These are phyloP conservation scores for Galerucella calmariensis DNA, from an alignment of 2,888 invertebrate genomes.

Conservation along the genomic window DNA sequence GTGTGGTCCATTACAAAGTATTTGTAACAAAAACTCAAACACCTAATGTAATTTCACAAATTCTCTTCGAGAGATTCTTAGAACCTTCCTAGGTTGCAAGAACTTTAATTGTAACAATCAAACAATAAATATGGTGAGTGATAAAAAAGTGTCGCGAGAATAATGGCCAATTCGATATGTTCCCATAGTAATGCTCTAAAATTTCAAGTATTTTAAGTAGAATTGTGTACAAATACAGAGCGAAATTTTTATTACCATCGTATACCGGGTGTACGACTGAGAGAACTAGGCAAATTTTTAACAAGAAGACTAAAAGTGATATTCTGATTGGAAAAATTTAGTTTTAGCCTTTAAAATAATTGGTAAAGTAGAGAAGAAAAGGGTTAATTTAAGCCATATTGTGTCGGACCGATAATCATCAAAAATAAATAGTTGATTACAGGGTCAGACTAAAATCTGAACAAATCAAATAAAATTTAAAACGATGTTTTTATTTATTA, in stretches of 20 bases:
- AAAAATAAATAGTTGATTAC: too few relatives aligned
- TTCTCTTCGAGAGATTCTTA: constrained; percentile 17
- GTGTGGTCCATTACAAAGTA: constrained; percentile 25
- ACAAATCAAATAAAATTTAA: too few relatives aligned
- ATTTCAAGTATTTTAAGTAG: constrained; percentile 17
- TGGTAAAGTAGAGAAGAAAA: too few relatives aligned
- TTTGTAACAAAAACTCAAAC: constrained; percentile 22
- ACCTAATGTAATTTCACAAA: constrained; percentile 18
- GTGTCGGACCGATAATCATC: too few relatives aligned
- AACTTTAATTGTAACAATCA: constrained; percentile 29
- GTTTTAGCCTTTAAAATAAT: too few relatives aligned
- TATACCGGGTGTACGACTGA: background rate
- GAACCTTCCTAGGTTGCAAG: constrained; percentile 7
- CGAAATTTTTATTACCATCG: background rate
- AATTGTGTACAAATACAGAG: background rate
- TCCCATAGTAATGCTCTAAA: constrained; percentile 11
- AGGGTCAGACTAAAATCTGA: too few relatives aligned
- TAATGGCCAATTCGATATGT: constrained; percentile 10
- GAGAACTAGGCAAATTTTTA: background rate
- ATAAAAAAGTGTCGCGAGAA: constrained; percentile 15
- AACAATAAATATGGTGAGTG: constrained; percentile 12
- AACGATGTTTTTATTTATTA: too few relatives aligned
- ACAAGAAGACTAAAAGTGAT: background rate
- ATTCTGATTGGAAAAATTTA: too few relatives aligned
- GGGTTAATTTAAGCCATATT: too few relatives aligned